These are phyloP conservation scores for Oscheius sp. DNA, from an alignment of 1,140 invertebrate species.

Conservation along the genomic window DNA sequence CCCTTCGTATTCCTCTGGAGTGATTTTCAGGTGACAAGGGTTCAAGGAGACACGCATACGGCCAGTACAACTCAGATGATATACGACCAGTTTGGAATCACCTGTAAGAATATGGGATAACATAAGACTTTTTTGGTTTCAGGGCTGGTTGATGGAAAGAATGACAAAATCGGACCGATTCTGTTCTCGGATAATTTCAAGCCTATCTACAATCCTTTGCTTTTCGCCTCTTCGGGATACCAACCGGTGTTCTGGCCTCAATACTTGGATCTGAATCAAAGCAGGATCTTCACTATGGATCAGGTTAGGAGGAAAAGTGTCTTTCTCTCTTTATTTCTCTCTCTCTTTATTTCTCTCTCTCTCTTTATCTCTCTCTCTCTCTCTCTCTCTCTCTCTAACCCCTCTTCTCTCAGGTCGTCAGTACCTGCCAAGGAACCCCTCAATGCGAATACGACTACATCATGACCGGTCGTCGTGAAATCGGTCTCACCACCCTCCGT, in stretches of 20 bases:
- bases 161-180: conserved; percentile 40
- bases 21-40: conserved; percentile 9
- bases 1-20: too few relatives aligned
- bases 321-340: too few relatives aligned
- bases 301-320: conserved; percentile 37
- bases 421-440: conserved; percentile 42
- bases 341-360: too few relatives aligned
- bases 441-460: conserved; percentile 54
- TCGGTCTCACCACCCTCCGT: conserved; percentile 47
- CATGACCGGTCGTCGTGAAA: conserved; percentile 51
- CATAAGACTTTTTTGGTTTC: not conserved
- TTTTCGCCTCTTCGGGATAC: conserved; percentile 46
- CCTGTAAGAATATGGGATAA: conserved; percentile 20
- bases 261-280: conserved; percentile 41
- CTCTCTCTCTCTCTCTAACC: too few relatives aligned
- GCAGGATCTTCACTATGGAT: conserved; percentile 47
- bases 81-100: conserved; percentile 48
- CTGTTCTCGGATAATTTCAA: conserved; percentile 53
- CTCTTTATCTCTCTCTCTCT: too few relatives aligned
- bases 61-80: conserved; percentile 44
- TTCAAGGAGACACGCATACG: conserved; percentile 28
- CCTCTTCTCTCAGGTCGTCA: conserved; percentile 38
- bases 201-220: conserved; percentile 52
- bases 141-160: conserved; percentile 48
- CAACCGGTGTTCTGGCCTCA: conserved; percentile 50